These are phyloP conservation scores for Ericerus pela DNA, from an alignment of 1,140 invertebrate genomes.

Conservation along the genomic window DNA sequence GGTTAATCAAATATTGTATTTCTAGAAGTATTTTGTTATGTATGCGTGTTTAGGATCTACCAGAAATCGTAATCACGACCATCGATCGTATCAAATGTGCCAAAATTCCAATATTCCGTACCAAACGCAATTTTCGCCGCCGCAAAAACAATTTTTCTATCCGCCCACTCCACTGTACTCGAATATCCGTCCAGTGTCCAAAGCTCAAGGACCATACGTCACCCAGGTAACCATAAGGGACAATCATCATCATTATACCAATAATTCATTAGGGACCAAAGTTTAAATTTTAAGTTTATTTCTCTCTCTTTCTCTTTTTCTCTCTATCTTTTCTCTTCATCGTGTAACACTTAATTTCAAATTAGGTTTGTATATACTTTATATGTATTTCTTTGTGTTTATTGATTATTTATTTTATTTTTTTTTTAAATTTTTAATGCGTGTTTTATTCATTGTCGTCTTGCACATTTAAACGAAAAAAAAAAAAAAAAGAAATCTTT, in stretches of 20 bases:
- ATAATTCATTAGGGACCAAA: constrained; percentile 13
- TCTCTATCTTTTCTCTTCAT: too few relatives aligned
- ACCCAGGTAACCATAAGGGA: constrained; percentile 39
- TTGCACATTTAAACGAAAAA: too few relatives aligned
- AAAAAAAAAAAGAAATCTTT: too few relatives aligned
- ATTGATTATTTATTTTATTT: too few relatives aligned
- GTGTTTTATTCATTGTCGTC: too few relatives aligned
- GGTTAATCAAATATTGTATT: too few relatives aligned
- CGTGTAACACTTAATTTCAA: too few relatives aligned
- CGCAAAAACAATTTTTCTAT: constrained; percentile 23
- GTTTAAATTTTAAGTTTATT: constrained; percentile 7
- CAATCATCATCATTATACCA: constrained; percentile 20
- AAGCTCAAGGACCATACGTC: constrained; percentile 35
- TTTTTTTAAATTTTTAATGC: too few relatives aligned
- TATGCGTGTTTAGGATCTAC: constrained; percentile 22
- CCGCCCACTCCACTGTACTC: constrained; percentile 27
- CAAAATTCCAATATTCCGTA: constrained; percentile 22
- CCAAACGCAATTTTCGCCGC: constrained; percentile 12
- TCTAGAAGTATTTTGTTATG: too few relatives aligned
- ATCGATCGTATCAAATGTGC: constrained; percentile 25
- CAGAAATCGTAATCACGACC: constrained; percentile 16
- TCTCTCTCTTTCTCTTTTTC: too few relatives aligned
- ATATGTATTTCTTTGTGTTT: too few relatives aligned
- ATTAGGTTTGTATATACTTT: too few relatives aligned
- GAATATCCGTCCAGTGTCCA: constrained; percentile 30